These are phyloP conservation scores for Mesocricetus auratus DNA, from an alignment of 2,113 vertebrate genomes.

Conservation along the genomic window DNA sequence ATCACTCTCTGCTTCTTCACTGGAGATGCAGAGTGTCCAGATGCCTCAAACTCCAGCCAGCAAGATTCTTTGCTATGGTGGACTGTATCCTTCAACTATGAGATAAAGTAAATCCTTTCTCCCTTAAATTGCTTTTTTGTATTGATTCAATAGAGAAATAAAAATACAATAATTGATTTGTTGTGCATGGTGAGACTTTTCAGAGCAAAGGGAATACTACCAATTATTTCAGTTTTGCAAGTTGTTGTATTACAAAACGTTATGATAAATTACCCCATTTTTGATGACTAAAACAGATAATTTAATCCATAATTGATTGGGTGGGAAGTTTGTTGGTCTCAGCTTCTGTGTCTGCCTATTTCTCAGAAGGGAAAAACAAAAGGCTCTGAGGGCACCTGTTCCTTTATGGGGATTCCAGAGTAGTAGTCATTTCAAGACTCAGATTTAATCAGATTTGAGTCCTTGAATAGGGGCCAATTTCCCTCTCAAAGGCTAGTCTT, in stretches of 20 bases:
- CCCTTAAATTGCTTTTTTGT: not conserved
- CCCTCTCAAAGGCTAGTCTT: not conserved
- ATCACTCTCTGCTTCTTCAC: not conserved
- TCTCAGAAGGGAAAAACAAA: not conserved
- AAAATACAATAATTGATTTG: not conserved
- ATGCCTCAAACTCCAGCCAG: too few relatives aligned
- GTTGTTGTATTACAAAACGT: not conserved
- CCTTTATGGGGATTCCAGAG: not conserved
- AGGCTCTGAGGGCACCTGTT: not conserved
- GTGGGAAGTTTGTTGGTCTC: not conserved
- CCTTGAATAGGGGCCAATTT: not conserved
- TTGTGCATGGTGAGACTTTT: conserved; percentile 48
- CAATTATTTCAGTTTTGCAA: conserved; percentile 3
- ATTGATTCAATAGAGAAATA: too few relatives aligned
- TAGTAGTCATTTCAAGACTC: not conserved
- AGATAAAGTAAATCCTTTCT: not conserved
- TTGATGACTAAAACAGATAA: not conserved
- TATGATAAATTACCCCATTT: not conserved
- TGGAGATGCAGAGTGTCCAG: not conserved
- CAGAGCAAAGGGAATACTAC: not conserved
- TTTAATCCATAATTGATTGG: not conserved
- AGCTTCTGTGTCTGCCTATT: not conserved
- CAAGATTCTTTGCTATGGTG: not conserved
- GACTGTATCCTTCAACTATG: not conserved
- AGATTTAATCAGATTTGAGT: not conserved